Evolutionary conservation across 35 echinoderm and acorn worm genomes (phyloP), one percentile per base, ranked within the genome.

Genomic region (Lytechinus pictus): DNA sequence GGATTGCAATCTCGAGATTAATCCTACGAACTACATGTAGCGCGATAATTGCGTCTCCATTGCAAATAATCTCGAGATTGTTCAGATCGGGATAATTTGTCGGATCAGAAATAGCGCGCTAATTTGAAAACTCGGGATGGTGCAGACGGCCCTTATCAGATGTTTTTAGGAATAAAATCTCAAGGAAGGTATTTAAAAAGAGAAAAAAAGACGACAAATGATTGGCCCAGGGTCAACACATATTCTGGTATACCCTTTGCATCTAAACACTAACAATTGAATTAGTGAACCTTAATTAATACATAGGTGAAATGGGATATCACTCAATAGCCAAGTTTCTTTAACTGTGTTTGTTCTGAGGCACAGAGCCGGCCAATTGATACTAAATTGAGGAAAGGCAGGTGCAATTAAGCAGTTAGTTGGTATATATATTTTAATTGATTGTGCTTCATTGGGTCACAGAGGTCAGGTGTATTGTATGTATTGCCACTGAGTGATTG

Each of bases 241-340:
- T 44, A 44, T 44, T 44, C 33, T 44, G 33, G 33, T 44, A 44
- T 24, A 79, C 66, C 66, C 66, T 79, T 1, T 79, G 66, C 66
- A n/a, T 79, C 19, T 24, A 14, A 7, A 58, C 56, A 58, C 5
- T 79, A 7, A 79, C 66, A 79, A 79, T 79, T 79, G 66, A 79
- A 79, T 79, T 24, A 79, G 66, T n/a, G 66, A 79, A 79, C 66
- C 66, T 24, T 79, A 79, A 79, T 79, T 79, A 79, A 79, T 79
- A 16, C 57, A 60, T 60, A 79, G 5, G 19, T 24, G 5, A 79
- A 79, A 79, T 79, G 19, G 19, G 66, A 79, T 79, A 14, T 79
- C 66, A 19, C 66, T 24, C 19, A 79, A n/a, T 79, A 14, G n/a
- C n/a, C 66, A 79, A 79, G 4, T 58, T 24, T 79, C 7, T 24